phyloP scores from a whole-genome alignment of 2,888 invertebrate species.

The Scotopteryx bipunctaria region DNA sequence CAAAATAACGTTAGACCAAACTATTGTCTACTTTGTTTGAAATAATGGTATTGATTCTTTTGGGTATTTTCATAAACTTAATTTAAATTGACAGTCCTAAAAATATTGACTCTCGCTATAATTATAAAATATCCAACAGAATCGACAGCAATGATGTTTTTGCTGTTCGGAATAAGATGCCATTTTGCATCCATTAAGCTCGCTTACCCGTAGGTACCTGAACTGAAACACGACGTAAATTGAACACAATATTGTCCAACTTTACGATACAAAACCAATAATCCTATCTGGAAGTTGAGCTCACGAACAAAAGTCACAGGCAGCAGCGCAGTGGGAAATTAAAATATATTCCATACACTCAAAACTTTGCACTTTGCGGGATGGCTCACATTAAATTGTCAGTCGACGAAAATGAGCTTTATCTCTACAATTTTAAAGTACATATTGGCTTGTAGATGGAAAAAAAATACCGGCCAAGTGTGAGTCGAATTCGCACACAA shows the following conservation, averaged over 20 bases:
- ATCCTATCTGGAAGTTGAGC: constrained; percentile 8
- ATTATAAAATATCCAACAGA: too few species aligned
- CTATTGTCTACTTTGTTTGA: too few species aligned
- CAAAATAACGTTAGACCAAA: too few species aligned
- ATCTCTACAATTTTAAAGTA: not conserved
- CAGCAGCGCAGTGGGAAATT: constrained; percentile 7
- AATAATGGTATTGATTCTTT: too few species aligned
- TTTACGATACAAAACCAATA: constrained; percentile 15
- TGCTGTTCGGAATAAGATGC: too few species aligned
- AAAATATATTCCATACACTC: constrained; percentile 14
- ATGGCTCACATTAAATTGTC: not conserved
- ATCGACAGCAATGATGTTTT: too few species aligned
- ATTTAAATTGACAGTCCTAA: too few species aligned
- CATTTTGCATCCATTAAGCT: too few species aligned
- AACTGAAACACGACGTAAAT: not conserved
- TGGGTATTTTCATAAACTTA: too few species aligned
- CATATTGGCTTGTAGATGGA: not conserved
- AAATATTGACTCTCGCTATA: too few species aligned
- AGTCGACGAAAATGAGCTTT: not conserved
- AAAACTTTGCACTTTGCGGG: constrained; percentile 8
- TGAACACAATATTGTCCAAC: constrained; percentile 1
- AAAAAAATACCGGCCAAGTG: not conserved
- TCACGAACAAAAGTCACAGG: constrained; percentile 7
- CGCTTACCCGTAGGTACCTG: too few species aligned
- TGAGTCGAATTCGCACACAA: too few species aligned